Evolutionary conservation across 2,113 vertebrate genomes (phyloP).

Genomic region (Zosterops borbonicus): DNA sequence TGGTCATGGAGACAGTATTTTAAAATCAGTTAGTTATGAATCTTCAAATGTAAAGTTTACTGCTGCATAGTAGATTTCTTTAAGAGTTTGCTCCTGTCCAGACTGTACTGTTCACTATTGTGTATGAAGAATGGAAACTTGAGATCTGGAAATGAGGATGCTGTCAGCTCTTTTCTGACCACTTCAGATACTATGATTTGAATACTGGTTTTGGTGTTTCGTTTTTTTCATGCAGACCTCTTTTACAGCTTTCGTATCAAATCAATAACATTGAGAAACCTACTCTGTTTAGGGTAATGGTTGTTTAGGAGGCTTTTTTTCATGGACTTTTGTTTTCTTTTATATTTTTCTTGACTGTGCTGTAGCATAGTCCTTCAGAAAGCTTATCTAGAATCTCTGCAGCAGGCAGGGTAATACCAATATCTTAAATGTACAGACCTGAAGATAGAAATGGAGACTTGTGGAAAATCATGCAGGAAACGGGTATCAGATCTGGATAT

Average conservation of each 20-base stretch:
- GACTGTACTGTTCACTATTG: neutral
- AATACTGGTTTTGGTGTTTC: neutral
- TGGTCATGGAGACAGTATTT: neutral
- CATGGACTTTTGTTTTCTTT: neutral
- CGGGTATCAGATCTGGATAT: slow-evolving; percentile 20
- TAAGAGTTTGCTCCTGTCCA: neutral
- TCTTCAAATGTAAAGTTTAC: neutral
- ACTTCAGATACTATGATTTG: fast-evolving
- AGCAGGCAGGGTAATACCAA: neutral
- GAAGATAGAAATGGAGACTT: neutral
- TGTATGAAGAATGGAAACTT: neutral
- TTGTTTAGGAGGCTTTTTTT: neutral
- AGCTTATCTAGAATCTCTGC: neutral
- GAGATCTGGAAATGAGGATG: neutral
- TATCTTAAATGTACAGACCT: neutral
- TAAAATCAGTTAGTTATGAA: neutral
- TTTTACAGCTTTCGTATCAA: neutral
- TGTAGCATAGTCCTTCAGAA: neutral
- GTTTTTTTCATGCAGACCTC: neutral
- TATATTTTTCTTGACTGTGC: neutral
- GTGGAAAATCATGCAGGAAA: slow-evolving; percentile 11
- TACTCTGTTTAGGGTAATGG: neutral
- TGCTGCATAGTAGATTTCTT: neutral
- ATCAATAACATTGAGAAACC: neutral
- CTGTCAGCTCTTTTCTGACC: neutral